Percentiles rank a stretch among this genome's conserved stretches.
Conservation (phyloP, 2,888 invertebrate species). For the Leptothorax acervorum region DNA sequence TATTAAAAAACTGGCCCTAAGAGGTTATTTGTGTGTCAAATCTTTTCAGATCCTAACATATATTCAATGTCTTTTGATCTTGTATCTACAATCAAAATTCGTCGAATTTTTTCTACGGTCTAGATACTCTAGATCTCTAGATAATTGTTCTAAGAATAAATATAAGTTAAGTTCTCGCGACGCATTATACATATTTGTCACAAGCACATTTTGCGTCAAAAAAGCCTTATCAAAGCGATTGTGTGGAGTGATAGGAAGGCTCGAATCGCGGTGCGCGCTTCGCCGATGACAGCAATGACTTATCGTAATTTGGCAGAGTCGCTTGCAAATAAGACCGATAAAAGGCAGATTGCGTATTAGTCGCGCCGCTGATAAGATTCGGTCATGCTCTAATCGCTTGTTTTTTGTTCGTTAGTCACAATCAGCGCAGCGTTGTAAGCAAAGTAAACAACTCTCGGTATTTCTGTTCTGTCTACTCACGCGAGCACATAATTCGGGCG, state of each 20-base stretch:
- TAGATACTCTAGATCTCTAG: neutral
- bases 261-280: slow-evolving; percentile 37
- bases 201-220: neutral
- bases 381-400: slow-evolving; percentile 52
- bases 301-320: slow-evolving; percentile 63
- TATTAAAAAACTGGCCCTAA: too few relatives aligned
- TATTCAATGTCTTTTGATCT: neutral
- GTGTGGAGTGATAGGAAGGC: slow-evolving; percentile 6
- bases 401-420: slow-evolving; percentile 51
- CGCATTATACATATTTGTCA: slow-evolving; percentile 14
- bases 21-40: neutral
- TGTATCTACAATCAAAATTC: neutral
- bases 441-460: slow-evolving; percentile 29
- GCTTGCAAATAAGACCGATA: slow-evolving; percentile 67
- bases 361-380: slow-evolving; percentile 62
- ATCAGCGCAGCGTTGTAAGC: slow-evolving; percentile 26
- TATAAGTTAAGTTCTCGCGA: slow-evolving; percentile 4
- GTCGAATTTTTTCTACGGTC: neutral
- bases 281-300: slow-evolving; percentile 58
- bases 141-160: slow-evolving; percentile 14
- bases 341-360: slow-evolving; percentile 59
- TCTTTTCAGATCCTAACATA: neutral
- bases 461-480: slow-evolving; percentile 16
- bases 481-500: neutral
- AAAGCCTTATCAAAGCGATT: slow-evolving; percentile 48